Conservation (phyloP, 2,797 vertebrate genomes). For the Smutsia gigantea region DNA sequence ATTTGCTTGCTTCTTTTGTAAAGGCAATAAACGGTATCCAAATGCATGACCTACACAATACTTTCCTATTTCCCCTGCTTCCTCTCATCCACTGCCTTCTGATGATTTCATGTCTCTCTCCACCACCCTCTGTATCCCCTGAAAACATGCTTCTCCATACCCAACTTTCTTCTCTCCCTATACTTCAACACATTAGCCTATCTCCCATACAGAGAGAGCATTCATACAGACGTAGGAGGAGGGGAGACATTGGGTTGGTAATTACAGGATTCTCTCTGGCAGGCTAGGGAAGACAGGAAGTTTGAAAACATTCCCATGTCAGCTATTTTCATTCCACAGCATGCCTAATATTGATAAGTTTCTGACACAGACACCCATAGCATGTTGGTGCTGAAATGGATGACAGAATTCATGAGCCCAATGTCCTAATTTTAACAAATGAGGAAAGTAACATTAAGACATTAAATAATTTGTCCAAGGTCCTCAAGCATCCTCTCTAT, state of each 20-base stretch:
- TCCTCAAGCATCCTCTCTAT: background rate
- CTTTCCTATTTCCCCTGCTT: background rate
- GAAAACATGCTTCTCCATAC: background rate
- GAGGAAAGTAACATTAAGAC: background rate
- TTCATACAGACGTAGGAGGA: background rate
- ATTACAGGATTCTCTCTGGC: background rate
- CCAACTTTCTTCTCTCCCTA: background rate
- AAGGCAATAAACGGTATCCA: background rate
- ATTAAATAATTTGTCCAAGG: background rate
- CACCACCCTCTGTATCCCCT: background rate
- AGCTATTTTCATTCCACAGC: background rate
- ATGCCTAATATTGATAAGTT: background rate
- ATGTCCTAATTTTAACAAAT: constrained; percentile 8
- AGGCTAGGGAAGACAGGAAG: background rate
- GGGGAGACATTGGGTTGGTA: background rate
- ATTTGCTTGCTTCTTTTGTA: constrained; percentile 5
- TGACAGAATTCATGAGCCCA: background rate
- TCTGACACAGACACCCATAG: background rate
- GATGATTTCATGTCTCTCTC: constrained; percentile 13
- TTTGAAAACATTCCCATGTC: background rate
- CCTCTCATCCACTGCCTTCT: background rate
- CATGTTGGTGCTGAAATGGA: background rate
- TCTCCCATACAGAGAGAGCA: background rate
- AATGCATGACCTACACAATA: background rate
- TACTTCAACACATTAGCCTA: background rate